phyloP scores from a whole-genome alignment of 1,140 invertebrate species.

The Cepaea nemoralis region DNA sequence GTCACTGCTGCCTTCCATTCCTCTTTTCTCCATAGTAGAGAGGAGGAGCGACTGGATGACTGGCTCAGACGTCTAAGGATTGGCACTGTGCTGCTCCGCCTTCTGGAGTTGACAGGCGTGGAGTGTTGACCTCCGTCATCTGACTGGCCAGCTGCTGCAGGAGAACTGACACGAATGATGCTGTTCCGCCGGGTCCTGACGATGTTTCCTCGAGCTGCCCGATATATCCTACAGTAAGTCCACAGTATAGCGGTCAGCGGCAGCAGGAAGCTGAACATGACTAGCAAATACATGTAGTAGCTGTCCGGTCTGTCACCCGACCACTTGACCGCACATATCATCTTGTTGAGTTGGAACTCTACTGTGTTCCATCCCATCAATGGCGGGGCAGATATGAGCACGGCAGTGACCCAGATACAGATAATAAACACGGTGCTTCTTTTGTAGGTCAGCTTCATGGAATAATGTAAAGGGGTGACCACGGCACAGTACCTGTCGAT shows the following conservation, averaged over 20 bases:
- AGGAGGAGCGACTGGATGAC: constrained; percentile 55
- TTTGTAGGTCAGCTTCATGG: constrained; percentile 80
- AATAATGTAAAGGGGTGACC: constrained; percentile 67
- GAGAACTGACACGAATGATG: constrained; percentile 65
- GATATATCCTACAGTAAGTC: constrained; percentile 82
- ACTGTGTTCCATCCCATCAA: constrained; percentile 67
- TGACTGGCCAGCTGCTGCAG: not conserved
- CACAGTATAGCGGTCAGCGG: constrained; percentile 80
- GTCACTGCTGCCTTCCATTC: constrained; percentile 76
- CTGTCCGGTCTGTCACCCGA: constrained; percentile 50
- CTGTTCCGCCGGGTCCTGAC: constrained; percentile 79
- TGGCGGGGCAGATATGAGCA: constrained; percentile 62
- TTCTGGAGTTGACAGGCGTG: constrained; percentile 51
- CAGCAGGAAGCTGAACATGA: constrained; percentile 74
- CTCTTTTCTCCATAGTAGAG: constrained; percentile 71
- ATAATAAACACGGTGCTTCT: constrained; percentile 81
- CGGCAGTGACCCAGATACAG: constrained; percentile 75
- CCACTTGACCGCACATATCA: constrained; percentile 64
- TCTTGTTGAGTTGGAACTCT: constrained; percentile 63
- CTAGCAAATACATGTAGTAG: constrained; percentile 62
- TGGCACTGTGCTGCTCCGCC: constrained; percentile 64
- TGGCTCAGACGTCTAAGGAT: constrained; percentile 61
- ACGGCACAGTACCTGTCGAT: constrained; percentile 88
- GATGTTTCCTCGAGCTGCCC: constrained; percentile 80
- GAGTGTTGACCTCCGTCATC: constrained; percentile 38